These are phyloP conservation scores for Oxyteleia sp. DNA, from an alignment of 2,888 invertebrate species.

Conservation along the genomic window DNA sequence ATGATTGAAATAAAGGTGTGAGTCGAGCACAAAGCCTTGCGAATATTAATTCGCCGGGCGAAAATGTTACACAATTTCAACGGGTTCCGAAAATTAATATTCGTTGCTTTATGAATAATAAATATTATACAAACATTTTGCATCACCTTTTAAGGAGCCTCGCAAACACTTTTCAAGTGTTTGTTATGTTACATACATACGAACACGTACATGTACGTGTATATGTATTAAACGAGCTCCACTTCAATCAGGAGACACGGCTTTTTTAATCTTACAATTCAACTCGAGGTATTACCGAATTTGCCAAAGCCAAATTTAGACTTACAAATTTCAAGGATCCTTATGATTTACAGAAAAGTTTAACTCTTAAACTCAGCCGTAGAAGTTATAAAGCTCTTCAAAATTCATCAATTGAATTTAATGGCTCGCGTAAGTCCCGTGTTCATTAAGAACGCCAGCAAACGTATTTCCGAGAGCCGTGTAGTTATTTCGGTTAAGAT, in stretches of 20 bases:
- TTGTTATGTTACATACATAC: no score
- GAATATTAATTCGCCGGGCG: no score
- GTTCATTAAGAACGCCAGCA: constrained; percentile 37
- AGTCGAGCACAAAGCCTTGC: no score
- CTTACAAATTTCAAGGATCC: constrained; percentile 44
- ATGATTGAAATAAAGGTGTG: no score
- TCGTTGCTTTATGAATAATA: no score
- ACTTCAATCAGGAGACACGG: neutral
- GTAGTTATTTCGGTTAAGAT: constrained; percentile 11
- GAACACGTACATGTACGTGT: no score
- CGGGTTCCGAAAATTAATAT: no score
- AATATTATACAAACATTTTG: no score
- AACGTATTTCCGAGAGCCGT: constrained; percentile 2
- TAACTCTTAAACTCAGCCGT: constrained; percentile 34
- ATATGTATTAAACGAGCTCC: no score
- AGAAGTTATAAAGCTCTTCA: constrained; percentile 50
- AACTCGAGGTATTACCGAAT: constrained; percentile 33
- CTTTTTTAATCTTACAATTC: constrained; percentile 36
- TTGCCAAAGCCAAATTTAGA: constrained; percentile 33
- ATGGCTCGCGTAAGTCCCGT: constrained; percentile 32
- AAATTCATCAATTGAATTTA: constrained; percentile 58
- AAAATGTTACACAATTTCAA: no score
- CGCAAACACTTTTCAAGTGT: no score
- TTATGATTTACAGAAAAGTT: constrained; percentile 51
- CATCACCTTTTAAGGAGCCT: no score